A percentile compares a stretch with the other conserved stretches of the same genome.
phyloP scores from a whole-genome alignment of 1,140 invertebrate genomes.

The Cryptotermes secundus region DNA sequence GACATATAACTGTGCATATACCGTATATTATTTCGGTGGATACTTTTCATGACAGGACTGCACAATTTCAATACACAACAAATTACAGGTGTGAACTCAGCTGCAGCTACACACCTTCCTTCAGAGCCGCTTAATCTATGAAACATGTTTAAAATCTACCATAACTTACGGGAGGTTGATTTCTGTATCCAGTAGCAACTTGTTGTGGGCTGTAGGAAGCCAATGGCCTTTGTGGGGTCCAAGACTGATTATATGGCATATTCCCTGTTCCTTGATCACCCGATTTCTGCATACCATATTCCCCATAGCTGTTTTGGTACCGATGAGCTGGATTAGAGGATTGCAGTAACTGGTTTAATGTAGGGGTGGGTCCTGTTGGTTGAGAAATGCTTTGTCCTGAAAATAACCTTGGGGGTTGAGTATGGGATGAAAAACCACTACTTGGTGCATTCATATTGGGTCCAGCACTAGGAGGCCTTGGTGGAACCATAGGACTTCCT shows the following conservation, averaged over 20 bases:
- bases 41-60: background rate
- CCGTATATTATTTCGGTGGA: background rate
- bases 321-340: constrained; percentile 65
- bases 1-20: too few relatives aligned
- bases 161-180: constrained; percentile 41
- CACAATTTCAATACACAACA: background rate
- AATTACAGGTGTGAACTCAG: background rate
- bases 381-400: constrained; percentile 67
- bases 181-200: constrained; percentile 43
- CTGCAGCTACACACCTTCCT: background rate
- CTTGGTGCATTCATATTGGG: constrained; percentile 46
- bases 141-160: background rate
- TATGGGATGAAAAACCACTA: constrained; percentile 44
- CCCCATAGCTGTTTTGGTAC: constrained; percentile 54
- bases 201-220: constrained; percentile 56
- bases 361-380: constrained; percentile 84
- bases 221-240: constrained; percentile 52
- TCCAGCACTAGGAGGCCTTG: constrained; percentile 48
- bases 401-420: constrained; percentile 55
- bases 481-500: constrained; percentile 37
- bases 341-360: constrained; percentile 85
- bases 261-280: constrained; percentile 44
- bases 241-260: constrained; percentile 47
- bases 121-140: background rate
- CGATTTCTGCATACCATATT: constrained; percentile 43